Evolutionary conservation across 2,888 invertebrate genomes (phyloP).

Genomic region (Caenorhabditis doughertyi): DNA sequence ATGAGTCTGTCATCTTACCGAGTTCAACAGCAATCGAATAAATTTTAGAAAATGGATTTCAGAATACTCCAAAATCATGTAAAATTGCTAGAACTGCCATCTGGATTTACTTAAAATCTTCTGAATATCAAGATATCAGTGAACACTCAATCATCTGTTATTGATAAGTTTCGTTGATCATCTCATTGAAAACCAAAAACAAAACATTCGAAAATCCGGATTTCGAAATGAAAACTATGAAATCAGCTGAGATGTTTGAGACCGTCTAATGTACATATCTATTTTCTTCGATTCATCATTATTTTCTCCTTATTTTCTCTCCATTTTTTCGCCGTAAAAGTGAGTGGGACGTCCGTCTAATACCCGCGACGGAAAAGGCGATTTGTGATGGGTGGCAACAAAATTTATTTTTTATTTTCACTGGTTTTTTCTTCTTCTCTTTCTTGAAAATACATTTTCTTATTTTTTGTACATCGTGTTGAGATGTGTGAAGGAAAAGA

Average conservation of each 20-base stretch:
- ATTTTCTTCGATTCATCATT: background rate
- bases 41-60: too few relatives aligned
- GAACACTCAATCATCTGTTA: background rate
- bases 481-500: background rate
- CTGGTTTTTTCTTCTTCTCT: conserved; percentile 4
- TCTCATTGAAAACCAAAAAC: background rate
- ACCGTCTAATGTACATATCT: conserved; percentile 11
- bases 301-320: background rate
- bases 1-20: too few relatives aligned
- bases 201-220: conserved; percentile 7
- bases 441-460: conserved; percentile 26
- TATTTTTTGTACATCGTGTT: background rate
- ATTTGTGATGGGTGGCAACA: conserved; percentile 33
- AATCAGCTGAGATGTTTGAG: conserved; percentile 21
- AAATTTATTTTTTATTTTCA: conserved; percentile 17
- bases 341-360: conserved; percentile 11
- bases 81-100: too few relatives aligned
- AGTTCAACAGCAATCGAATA: too few relatives aligned
- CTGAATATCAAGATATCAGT: background rate
- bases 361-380: conserved; percentile 24
- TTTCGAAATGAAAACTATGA: conserved; percentile 9
- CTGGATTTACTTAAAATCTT: too few relatives aligned
- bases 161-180: conserved; percentile 5
- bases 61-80: too few relatives aligned
- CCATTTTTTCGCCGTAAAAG: conserved; percentile 11